Base-by-base conservation (phyloP, 1,140 invertebrate genomes). In the Muscidifurax raptorellus region DNA sequence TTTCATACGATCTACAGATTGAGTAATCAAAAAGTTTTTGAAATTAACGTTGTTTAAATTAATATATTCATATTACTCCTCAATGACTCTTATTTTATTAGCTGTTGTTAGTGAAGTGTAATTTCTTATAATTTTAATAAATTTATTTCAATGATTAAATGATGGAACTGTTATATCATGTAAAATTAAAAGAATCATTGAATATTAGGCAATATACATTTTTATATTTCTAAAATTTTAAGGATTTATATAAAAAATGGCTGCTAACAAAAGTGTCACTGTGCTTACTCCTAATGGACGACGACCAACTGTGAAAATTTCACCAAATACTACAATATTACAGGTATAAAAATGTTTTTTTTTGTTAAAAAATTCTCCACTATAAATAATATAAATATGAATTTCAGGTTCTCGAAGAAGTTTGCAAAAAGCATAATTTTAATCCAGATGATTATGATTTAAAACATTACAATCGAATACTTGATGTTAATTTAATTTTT, bases 321-420 rank as follows among this genome's bases (percentile, higher is more conserved):
- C 94, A 64, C 94, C 95, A 28, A 95, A 96, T 88, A 96, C 95
- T 52, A 96, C 94, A 79, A 94, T 96, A 86, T 92, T 96, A 87
- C 95, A 96, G 93, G 95, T 96, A 93, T 86, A 27, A 52, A 40
- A 83, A 82, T 66, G 71, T 59, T 18, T 80, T 69, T 13, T 12
- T n/a, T 27, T 25, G 18, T 25, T 5, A n/a, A n/a, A 25, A 28
- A 30, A 10, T 15, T 69, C 0, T 9, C 0, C 25, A 69, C 40
- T 71, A 67, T 66, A 80, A 5, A 80, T 72, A 80, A 32, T 67
- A 77, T 81, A 25, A 9, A 40, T 66, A 27, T 64, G 64, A 30
- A 87, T 94, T 94, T 84, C 87, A 97, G 96, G 93, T 97, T 71
- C 91, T 97, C 72, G 96, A 97, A 92, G 96, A 97, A 93, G 96